Base-by-base conservation (phyloP, 2,888 invertebrate species). In the Unio delphinus region DNA sequence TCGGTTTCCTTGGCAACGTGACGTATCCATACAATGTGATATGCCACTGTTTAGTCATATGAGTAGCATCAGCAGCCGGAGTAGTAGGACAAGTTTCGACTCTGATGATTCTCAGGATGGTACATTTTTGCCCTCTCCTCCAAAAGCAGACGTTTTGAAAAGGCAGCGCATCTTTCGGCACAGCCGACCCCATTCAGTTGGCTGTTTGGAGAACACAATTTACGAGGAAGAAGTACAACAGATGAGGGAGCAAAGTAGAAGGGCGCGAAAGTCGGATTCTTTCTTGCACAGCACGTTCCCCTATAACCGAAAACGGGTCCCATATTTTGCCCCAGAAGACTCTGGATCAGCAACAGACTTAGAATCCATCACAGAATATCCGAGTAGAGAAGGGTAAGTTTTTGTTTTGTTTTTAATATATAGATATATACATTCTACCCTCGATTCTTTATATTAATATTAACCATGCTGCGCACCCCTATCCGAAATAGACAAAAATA, bases 1-100 rank as follows among this genome's bases (percentile, higher is more conserved):
- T 20, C 68, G 85, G 58, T 87, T 80, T 68, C 87, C 87, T 20
- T 87, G 87, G 87, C 87, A 87, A 77, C 75, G 84, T 15, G 86
- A 87, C 69, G 82, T 86, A 23, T 79, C 82, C 3, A 80, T 84
- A 18, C 87, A 87, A 73, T 87, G 86, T 64, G 74, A 81, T 66
- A 74, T 85, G 26, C 61, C 69, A 23, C 66, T 56, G 23, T 58
- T 58, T 66, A 58, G 64, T 30, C 26, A 60, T 18, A 45, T 55
- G 18, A 74, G 68, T 66, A 57, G 67, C 8, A 68, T 65, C 59
- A 67, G 67, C 55, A 67, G 65, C 61, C 57, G 67, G 18, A 68
- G 67, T 28, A 67, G 61, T 61, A 58, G 65, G 54, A 69, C 58
- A 56, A 65, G 65, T 56, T 64, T 57, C 56, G 57, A 61, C 45